Percentiles rank a stretch among this genome's conserved stretches.
Conservation (phyloP, 2,113 vertebrate species). For the Mirounga angustirostris region DNA sequence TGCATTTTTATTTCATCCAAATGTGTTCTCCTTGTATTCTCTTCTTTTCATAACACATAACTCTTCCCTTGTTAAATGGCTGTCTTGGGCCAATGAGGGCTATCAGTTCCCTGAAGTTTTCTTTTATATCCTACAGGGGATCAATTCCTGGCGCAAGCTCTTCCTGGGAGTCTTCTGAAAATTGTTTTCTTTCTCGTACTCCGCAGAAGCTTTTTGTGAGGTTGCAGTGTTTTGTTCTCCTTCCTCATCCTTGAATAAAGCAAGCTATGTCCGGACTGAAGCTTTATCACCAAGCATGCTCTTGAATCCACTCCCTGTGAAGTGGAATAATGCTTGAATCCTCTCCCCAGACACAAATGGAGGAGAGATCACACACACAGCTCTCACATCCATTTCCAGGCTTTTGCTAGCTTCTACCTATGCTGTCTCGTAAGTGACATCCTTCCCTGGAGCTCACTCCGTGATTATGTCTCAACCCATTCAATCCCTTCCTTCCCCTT, state of each 20-base stretch:
- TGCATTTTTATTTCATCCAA: neutral
- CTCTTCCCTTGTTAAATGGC: neutral
- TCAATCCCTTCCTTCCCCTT: neutral
- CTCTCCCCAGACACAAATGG: neutral
- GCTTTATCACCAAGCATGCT: neutral
- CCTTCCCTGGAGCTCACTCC: neutral
- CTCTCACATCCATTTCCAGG: neutral
- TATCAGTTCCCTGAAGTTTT: neutral
- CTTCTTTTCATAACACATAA: neutral
- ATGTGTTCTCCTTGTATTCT: neutral
- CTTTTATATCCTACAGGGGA: neutral
- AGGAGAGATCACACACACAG: neutral
- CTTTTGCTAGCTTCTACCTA: neutral
- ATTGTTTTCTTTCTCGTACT: conserved; percentile 2
- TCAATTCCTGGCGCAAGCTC: neutral
- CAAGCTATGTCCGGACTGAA: neutral
- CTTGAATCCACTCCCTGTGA: neutral
- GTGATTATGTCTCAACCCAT: neutral
- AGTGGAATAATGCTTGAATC: neutral
- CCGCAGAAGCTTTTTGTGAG: neutral
- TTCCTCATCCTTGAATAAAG: neutral
- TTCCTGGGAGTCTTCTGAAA: neutral
- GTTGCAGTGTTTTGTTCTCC: neutral
- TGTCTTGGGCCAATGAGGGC: neutral
- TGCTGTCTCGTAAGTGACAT: neutral